A percentile compares a stretch with the other conserved stretches of the same genome.
Evolutionary conservation across 1,140 invertebrate species (phyloP).

Genomic region (Octopus sinensis): DNA sequence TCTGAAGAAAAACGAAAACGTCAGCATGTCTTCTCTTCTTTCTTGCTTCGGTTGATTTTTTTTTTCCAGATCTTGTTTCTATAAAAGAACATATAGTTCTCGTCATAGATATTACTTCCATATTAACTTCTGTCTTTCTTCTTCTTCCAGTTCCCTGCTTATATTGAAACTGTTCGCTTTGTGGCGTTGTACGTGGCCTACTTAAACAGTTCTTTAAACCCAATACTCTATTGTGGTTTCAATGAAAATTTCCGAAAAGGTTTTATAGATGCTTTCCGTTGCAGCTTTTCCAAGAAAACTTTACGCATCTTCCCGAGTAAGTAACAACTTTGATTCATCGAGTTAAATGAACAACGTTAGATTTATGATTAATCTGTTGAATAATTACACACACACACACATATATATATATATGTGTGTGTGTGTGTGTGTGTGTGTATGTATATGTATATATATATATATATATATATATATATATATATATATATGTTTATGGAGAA

Average conservation of each 20-base stretch:
- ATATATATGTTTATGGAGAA: too few species aligned
- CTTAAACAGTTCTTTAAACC: conserved; percentile 61
- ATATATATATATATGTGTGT: too few species aligned
- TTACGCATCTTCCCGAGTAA: conserved; percentile 38
- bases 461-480: too few species aligned
- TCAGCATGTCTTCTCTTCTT: too few species aligned
- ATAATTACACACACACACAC: background rate
- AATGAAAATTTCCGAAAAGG: conserved; percentile 58
- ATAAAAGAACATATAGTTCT: too few species aligned
- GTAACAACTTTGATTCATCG: conserved; percentile 15
- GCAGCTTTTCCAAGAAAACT: conserved; percentile 30
- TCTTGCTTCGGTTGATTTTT: too few species aligned
- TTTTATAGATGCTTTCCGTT: conserved; percentile 43
- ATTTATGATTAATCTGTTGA: background rate
- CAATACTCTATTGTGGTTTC: conserved; percentile 62
- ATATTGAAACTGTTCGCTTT: conserved; percentile 55
- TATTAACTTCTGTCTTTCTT: background rate
- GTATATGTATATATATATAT: too few species aligned
- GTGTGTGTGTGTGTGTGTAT: too few species aligned
- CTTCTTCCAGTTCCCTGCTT: conserved; percentile 52
- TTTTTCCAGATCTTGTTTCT: too few species aligned
- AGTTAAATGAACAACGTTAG: background rate
- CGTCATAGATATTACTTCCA: too few species aligned
- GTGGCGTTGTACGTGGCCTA: conserved; percentile 60
- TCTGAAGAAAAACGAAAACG: too few species aligned